A percentile compares a stretch with the other conserved stretches of the same genome.
Evolutionary conservation across 2,888 invertebrate species (phyloP).

Genomic region (Barypeithes pellucidus): DNA sequence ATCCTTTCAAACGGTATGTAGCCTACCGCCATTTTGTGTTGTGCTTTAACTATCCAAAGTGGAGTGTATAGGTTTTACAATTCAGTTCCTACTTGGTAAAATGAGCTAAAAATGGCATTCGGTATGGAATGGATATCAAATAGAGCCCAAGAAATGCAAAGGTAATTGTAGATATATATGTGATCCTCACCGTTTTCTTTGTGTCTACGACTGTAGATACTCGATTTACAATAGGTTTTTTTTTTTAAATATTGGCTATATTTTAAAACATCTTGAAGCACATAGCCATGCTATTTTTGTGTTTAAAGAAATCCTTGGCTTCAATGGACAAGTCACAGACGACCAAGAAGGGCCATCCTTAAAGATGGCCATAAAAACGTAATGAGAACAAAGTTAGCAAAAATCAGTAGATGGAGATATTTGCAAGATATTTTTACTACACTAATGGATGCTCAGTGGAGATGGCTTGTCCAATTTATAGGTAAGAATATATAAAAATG

Average conservation of each 20-base stretch:
- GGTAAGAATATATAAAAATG: conserved; percentile 28
- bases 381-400: conserved; percentile 87
- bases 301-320: conserved; percentile 58
- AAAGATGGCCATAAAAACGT: conserved; percentile 98
- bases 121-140: conserved; percentile 43
- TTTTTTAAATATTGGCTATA: no score
- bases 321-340: conserved; percentile 71
- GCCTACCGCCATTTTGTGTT: conserved; percentile 22
- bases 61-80: not conserved
- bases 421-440: conserved; percentile 92
- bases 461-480: conserved; percentile 79
- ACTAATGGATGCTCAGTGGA: conserved; percentile 94
- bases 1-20: conserved; percentile 40
- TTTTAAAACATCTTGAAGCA: not conserved
- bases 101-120: conserved; percentile 25
- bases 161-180: conserved; percentile 46
- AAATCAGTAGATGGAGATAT: conserved; percentile 80
- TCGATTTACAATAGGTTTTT: no score
- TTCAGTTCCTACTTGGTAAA: not conserved
- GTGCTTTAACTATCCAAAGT: not conserved
- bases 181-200: no score
- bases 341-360: conserved; percentile 85
- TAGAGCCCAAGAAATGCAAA: conserved; percentile 49
- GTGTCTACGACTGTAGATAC: no score
- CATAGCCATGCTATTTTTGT: conserved; percentile 57